These are phyloP conservation scores for Enteromius treurensis DNA, from an alignment of 2,797 vertebrate species.

Conservation along the genomic window DNA sequence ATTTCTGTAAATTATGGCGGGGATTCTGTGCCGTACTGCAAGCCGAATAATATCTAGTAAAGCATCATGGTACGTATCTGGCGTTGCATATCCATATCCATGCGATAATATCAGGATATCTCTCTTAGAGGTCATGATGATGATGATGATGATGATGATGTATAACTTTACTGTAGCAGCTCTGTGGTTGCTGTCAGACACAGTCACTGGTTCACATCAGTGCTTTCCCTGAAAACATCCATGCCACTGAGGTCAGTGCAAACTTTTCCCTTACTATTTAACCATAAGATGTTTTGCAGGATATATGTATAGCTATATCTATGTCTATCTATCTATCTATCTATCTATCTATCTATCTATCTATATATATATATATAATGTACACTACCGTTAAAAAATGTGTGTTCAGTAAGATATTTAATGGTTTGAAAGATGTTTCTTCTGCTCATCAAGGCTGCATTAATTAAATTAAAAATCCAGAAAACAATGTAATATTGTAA, in stretches of 20 bases:
- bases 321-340: too few relatives aligned
- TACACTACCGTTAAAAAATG: too few relatives aligned
- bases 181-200: slow-evolving; percentile 65
- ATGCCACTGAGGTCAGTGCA: slow-evolving; percentile 83
- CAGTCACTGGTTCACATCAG: slow-evolving; percentile 80
- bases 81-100: neutral
- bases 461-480: too few relatives aligned
- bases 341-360: too few relatives aligned
- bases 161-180: slow-evolving; percentile 63
- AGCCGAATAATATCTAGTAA: slow-evolving; percentile 42
- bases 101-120: neutral
- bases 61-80: slow-evolving; percentile 51
- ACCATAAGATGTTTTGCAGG: too few relatives aligned
- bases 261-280: neutral
- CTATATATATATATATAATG: too few relatives aligned
- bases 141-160: neutral
- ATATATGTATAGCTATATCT: too few relatives aligned
- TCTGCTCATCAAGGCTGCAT: too few relatives aligned
- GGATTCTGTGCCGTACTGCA: slow-evolving; percentile 28
- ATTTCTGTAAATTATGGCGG: slow-evolving; percentile 38
- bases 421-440: too few relatives aligned
- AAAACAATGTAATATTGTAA: too few relatives aligned
- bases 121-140: slow-evolving; percentile 1
- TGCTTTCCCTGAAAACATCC: slow-evolving; percentile 80
- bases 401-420: too few relatives aligned